Evolutionary conservation across 2,113 vertebrate genomes (phyloP).

Genomic region (Amphilophus citrinellus): DNA sequence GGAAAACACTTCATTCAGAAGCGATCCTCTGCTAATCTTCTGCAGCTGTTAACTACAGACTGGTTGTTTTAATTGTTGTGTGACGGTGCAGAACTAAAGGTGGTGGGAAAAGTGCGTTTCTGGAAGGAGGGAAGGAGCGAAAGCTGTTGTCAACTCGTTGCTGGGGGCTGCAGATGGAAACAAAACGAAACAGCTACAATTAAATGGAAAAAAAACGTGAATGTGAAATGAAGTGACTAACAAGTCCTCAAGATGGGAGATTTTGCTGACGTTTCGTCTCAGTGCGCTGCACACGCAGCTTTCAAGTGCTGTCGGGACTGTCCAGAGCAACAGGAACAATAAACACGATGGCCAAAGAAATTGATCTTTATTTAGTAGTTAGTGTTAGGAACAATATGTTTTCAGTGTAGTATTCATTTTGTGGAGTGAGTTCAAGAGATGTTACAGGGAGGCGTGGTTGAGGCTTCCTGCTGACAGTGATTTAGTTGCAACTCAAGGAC

Average conservation of each 20-base stretch:
- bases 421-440: neutral
- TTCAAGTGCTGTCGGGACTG: conserved; percentile 58
- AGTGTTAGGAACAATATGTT: neutral
- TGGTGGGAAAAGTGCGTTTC: neutral
- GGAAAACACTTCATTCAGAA: conserved; percentile 50
- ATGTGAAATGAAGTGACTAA: neutral
- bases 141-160: conserved; percentile 1
- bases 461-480: neutral
- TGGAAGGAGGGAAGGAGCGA: neutral
- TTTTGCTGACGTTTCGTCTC: conserved; percentile 54
- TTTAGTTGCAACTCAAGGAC: too few species aligned
- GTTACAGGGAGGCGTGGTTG: neutral
- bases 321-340: conserved; percentile 9
- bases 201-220: neutral
- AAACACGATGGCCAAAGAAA: conserved; percentile 23
- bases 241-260: conserved; percentile 23
- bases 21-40: conserved; percentile 58
- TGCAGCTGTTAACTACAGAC: conserved; percentile 59
- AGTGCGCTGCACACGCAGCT: conserved; percentile 43
- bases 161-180: conserved; percentile 4
- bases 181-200: neutral
- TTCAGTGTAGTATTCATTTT: neutral
- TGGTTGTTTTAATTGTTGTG: conserved; percentile 58
- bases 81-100: conserved; percentile 57
- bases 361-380: neutral